Percentiles rank a stretch among this genome's conserved stretches.
These are phyloP conservation scores for Paedocypris sp. DNA, from an alignment of 2,113 vertebrate species.

Conservation along the genomic window DNA sequence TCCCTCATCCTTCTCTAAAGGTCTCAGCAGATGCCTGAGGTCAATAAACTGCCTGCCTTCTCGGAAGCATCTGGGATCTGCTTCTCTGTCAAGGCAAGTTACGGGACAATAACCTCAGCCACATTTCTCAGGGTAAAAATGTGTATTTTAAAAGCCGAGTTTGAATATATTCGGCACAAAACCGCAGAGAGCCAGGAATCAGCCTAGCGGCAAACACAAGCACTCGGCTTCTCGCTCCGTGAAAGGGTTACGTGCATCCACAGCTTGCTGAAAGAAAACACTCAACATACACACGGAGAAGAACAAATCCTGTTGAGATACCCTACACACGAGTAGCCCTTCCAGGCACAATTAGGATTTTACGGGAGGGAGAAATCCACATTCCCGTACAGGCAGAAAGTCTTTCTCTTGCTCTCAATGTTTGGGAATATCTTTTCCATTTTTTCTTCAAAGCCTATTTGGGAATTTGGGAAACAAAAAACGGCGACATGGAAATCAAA, in stretches of 20 bases:
- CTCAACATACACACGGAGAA: constrained; percentile 31
- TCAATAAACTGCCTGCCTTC: constrained; percentile 29
- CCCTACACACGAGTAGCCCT: constrained; percentile 61
- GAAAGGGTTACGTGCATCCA: constrained; percentile 66
- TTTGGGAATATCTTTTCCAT: not conserved
- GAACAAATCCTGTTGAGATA: constrained; percentile 72
- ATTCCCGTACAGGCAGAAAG: constrained; percentile 66
- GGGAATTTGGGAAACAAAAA: constrained; percentile 59
- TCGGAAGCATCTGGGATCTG: constrained; percentile 38
- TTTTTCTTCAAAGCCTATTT: not conserved
- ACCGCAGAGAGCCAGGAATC: constrained; percentile 51
- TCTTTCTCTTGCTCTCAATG: constrained; percentile 8
- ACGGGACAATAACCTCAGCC: constrained; percentile 38
- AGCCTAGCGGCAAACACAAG: constrained; percentile 59
- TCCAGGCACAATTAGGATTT: constrained; percentile 77
- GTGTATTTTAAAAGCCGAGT: constrained; percentile 45
- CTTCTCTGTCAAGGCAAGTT: constrained; percentile 41
- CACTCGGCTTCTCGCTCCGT: constrained; percentile 58
- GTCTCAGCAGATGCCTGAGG: constrained; percentile 31
- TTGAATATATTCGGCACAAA: constrained; percentile 49
- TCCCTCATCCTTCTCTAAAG: constrained; percentile 28
- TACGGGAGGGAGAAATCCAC: constrained; percentile 69
- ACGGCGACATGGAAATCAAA: constrained; percentile 46
- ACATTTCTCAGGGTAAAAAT: constrained; percentile 26
- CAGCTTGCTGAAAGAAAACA: constrained; percentile 58